Evolutionary conservation across 2,113 vertebrate genomes (phyloP).

Genomic region (Ginglymostoma cirratum): DNA sequence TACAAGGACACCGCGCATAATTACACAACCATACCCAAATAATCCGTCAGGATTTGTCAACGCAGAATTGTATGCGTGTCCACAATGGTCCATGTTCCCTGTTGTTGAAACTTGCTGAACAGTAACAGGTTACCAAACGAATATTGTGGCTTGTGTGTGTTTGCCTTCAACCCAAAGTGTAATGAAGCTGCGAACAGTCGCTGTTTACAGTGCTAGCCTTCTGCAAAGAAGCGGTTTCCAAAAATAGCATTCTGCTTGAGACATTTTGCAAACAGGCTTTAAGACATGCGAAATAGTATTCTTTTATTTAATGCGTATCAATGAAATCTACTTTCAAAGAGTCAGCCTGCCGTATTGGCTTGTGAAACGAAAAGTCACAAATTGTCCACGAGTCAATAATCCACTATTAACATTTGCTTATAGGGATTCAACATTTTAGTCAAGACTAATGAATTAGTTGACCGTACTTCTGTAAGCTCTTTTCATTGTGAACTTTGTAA

Average conservation of each 20-base stretch:
- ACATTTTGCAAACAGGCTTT: neutral
- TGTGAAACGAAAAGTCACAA: neutral
- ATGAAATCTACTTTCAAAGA: neutral
- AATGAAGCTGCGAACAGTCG: neutral
- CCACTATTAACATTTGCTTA: neutral
- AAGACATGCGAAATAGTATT: neutral
- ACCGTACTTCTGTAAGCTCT: neutral
- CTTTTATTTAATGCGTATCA: neutral
- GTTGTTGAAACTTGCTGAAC: conserved; percentile 11
- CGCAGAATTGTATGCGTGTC: neutral
- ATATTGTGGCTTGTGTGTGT: neutral
- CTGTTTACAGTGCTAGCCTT: neutral
- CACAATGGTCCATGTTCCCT: neutral
- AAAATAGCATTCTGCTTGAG: neutral
- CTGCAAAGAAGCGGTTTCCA: conserved; percentile 3
- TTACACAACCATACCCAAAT: neutral
- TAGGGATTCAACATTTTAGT: neutral
- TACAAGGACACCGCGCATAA: neutral
- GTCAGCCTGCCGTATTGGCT: neutral
- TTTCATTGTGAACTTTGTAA: neutral
- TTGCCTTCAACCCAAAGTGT: neutral
- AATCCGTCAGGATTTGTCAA: neutral
- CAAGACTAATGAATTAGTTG: neutral
- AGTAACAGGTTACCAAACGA: neutral
- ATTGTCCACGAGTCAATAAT: neutral